Evolutionary conservation across 2,888 invertebrate species (phyloP), one percentile per base, ranked within the genome.

Genomic region (Epinotia bilunana): DNA sequence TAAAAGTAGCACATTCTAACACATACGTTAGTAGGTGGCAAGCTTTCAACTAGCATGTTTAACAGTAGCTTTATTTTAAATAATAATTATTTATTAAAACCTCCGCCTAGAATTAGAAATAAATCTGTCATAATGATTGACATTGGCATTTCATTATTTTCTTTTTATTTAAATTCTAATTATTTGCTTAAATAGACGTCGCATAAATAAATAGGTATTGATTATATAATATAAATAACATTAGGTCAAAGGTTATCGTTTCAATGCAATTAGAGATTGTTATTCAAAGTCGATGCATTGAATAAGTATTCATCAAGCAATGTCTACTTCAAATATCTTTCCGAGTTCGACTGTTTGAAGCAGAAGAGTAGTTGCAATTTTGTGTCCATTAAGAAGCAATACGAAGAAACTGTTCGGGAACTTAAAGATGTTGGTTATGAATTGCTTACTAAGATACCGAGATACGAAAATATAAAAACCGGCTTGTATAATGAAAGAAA

Each of bases 221-320:
- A 60, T 60, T 28, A 49, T 49, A 49, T 49, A 28, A 39, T 62
- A 62, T 39, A 62, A 39, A 62, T 39, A 62, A 39, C 39, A 62
- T 39, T 39, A 39, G 39, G 39, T 83, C 84, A 83, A 82, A 86
- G 86, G 83, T 86, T 85, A 78, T 80, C 80, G 84, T 86, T 85
- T 62, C 39, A 62, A 62, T 62, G 62, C n/a, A n/a, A n/a, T n/a
- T n/a, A 62, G 28, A 60, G 58, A 60, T 60, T 60, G 58, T 60
- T 6, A 60, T 28, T 60, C 23, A 16, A 60, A 60, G 60, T 60
- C 60, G 33, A 60, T 60, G 33, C 60, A 60, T 28, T 60, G 58
- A 60, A 60, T 63, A 63, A 18, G 18, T n/a, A n/a, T 63, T 12
- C 62, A 63, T 63, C 43, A 63, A 63, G 43, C 43, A 43, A 63